Conservation (phyloP, 2,888 invertebrate genomes). For the Drosophila algonquin region DNA sequence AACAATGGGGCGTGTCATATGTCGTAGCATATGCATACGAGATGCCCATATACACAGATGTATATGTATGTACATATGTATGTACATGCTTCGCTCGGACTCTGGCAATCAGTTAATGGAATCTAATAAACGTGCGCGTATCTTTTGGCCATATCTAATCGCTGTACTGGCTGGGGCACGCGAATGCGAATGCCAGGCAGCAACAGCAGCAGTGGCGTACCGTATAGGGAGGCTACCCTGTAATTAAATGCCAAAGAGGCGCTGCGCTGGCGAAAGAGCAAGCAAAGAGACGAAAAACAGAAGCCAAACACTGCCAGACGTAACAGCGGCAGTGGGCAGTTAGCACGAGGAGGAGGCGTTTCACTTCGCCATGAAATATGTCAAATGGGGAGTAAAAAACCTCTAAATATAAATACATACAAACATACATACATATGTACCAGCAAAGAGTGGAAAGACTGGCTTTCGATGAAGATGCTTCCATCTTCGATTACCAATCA, state of each 20-base stretch:
- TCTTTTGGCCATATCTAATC: slow-evolving; percentile 74
- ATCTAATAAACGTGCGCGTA: slow-evolving; percentile 78
- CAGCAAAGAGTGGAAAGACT: not conserved
- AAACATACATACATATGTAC: not conserved
- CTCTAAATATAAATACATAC: not conserved
- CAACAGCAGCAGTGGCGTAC: slow-evolving; percentile 25
- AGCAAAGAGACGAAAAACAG: slow-evolving; percentile 31
- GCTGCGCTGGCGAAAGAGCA: slow-evolving; percentile 5
- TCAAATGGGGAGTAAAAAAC: slow-evolving; percentile 24
- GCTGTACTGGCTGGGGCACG: slow-evolving; percentile 58
- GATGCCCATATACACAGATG: not conserved
- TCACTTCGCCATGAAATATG: slow-evolving; percentile 25
- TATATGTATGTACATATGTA: not conserved
- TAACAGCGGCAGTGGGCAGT: not conserved
- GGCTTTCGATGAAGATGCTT: not conserved
- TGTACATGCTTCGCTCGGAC: slow-evolving; percentile 10
- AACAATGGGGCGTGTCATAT: slow-evolving; percentile 51
- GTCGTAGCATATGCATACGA: slow-evolving; percentile 5
- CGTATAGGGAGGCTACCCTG: slow-evolving; percentile 52
- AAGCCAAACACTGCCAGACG: slow-evolving; percentile 38
- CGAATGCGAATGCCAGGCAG: slow-evolving; percentile 33
- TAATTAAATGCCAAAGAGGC: slow-evolving; percentile 62
- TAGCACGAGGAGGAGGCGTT: slow-evolving; percentile 22
- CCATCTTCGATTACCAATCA: not conserved
- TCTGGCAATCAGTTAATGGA: slow-evolving; percentile 76